These are phyloP conservation scores for Trachelus stipa DNA, from an alignment of 2,888 invertebrate species.

Conservation along the genomic window DNA sequence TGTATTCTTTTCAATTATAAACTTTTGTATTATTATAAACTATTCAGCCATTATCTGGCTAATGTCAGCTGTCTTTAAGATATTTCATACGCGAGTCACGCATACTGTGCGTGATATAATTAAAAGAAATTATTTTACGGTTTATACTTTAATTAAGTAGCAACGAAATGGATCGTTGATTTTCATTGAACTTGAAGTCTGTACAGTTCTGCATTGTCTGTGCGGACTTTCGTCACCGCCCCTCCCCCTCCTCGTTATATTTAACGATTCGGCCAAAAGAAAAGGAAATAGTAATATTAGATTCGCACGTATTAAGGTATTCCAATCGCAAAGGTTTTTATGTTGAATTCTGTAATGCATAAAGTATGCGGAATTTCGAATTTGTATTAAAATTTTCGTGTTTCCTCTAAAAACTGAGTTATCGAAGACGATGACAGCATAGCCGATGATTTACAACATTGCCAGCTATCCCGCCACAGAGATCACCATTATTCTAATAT, in stretches of 20 bases:
- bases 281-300: not conserved
- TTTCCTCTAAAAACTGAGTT: too few species aligned
- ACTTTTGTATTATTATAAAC: not conserved
- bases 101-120: conserved; percentile 3
- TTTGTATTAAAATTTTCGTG: too few species aligned
- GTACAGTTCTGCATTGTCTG: too few species aligned
- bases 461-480: too few species aligned
- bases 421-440: too few species aligned
- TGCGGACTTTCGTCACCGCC: too few species aligned
- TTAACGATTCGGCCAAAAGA: not conserved
- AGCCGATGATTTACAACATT: too few species aligned
- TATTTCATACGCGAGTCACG: not conserved
- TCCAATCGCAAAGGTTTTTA: too few species aligned
- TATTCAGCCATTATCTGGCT: not conserved
- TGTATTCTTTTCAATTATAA: not conserved
- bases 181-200: too few species aligned
- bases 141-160: not conserved
- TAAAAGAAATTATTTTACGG: not conserved
- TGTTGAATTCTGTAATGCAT: too few species aligned
- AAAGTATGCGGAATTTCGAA: too few species aligned
- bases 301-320: not conserved
- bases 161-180: not conserved
- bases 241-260: not conserved
- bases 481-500: too few species aligned
- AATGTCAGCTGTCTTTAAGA: not conserved